Evolutionary conservation across 1,140 invertebrate species (phyloP), one percentile per base, ranked within the genome.

Genomic region (Drosophila subpulchrella): DNA sequence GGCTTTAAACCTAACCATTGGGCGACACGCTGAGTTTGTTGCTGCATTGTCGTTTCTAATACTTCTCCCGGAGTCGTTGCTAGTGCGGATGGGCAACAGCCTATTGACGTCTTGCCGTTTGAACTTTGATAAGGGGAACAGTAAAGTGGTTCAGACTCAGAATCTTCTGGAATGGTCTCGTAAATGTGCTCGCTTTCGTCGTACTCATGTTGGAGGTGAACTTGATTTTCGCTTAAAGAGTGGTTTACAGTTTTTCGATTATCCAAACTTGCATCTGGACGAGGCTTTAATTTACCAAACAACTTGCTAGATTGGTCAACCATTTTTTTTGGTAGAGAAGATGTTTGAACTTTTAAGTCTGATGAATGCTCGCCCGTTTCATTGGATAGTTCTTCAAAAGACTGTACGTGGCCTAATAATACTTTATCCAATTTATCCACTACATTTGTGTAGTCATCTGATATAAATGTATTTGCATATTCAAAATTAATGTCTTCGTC

Each of bases 141-240:
- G 73, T 95, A 96, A 27, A 95, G 94, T 0, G 94, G 95, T 61
- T 95, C 95, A 0, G 92, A 92, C 85, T 94, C 95, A 6, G 94
- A 94, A 15, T 94, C 94, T 75, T 95, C 95, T 1, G 95, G 95
- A 66, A 95, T 95, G 0, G 95, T 95, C 83, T 95, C 95, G 75
- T 96, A 96, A 66, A 95, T 95, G 81, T 95, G 95, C 71, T 95
- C 95, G 13, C 93, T 78, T 32, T 91, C 90, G 60, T 89, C 84
- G 60, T 90, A 89, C 4, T 78, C 81, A 58, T 67, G 20, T 42
- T 42, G 39, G 6, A 30, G 58, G 27, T 20, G 36, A 12, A 72
- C 47, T 41, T 80, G 75, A 27, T 44, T 44, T 47, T 67, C 57
- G 5, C 41, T 30, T 4, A 10, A 13, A 6, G 38, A 50, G 30